Evolutionary conservation across 2,888 invertebrate species (phyloP).

Genomic region (Cephus spinipes): DNA sequence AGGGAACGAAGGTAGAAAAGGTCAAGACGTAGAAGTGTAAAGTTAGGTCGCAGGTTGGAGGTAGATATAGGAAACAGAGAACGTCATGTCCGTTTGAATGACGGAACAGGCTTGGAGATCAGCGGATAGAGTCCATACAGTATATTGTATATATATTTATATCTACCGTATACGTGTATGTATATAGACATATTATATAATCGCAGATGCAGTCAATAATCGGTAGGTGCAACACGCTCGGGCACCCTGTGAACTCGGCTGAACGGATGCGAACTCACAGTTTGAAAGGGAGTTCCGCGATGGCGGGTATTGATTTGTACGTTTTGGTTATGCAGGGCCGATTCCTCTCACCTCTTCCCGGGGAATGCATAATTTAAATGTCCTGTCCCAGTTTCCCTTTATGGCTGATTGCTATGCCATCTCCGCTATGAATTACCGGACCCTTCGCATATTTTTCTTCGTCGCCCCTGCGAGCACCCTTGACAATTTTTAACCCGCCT

Average conservation of each 20-base stretch:
- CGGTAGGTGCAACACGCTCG: conserved; percentile 17
- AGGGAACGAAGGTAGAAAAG: not conserved
- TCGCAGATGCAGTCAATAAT: conserved; percentile 24
- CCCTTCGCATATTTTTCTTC: conserved; percentile 44
- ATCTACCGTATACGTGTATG: not conserved
- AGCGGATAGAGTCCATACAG: not conserved
- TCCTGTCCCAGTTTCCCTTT: conserved; percentile 49
- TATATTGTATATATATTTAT: no score
- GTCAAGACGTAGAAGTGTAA: not conserved
- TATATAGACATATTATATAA: conserved; percentile 3
- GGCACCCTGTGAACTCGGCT: conserved; percentile 1
- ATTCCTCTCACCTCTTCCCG: conserved; percentile 31
- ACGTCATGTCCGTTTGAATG: conserved; percentile 32
- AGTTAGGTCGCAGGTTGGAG: not conserved
- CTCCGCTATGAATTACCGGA: conserved; percentile 46
- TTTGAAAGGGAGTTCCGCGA: conserved; percentile 7
- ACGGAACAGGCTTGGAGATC: conserved; percentile 12
- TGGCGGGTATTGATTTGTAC: conserved; percentile 16
- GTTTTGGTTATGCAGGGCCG: conserved; percentile 23
- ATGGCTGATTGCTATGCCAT: conserved; percentile 53
- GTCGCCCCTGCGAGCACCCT: conserved; percentile 32
- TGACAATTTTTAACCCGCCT: conserved; percentile 36
- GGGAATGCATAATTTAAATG: conserved; percentile 57
- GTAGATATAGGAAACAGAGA: conserved; percentile 12
- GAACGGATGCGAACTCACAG: not conserved